Evolutionary conservation across 2,797 vertebrate species (phyloP).

Genomic region (Chloroceryle inda): DNA sequence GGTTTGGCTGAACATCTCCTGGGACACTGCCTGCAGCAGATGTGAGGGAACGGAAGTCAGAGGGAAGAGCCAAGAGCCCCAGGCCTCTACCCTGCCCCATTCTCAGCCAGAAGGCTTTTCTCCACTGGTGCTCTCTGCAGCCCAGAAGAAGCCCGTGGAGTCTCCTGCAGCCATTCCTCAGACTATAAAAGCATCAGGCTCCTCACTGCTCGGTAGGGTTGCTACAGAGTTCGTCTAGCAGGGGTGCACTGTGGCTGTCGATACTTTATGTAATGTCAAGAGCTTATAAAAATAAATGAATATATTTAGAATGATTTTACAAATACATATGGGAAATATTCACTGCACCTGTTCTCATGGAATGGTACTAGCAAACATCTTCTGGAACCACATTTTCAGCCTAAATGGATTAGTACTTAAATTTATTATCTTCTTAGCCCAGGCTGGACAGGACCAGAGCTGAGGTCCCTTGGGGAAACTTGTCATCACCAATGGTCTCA

Average conservation of each 20-base stretch:
- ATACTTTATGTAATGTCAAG: not conserved
- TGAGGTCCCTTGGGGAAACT: not conserved
- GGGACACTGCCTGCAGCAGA: not conserved
- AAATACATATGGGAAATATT: not conserved
- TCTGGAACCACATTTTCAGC: not conserved
- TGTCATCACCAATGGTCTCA: not conserved
- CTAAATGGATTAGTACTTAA: not conserved
- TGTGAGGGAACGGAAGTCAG: not conserved
- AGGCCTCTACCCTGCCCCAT: not conserved
- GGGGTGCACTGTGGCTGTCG: not conserved
- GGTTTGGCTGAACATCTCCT: not conserved
- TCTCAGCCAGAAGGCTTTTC: not conserved
- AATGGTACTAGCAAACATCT: not conserved
- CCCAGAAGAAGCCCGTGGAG: not conserved
- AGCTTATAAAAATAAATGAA: not conserved
- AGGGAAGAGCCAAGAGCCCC: not conserved
- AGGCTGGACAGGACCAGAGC: constrained; percentile 6
- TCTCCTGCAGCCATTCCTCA: not conserved
- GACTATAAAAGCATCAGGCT: not conserved
- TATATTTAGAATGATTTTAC: not conserved
- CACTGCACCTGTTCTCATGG: not conserved
- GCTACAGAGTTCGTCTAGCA: not conserved
- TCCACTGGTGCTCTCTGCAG: not conserved
- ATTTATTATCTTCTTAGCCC: not conserved
- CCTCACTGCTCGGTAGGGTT: not conserved